These are phyloP conservation scores for Apamea anceps DNA, from an alignment of 2,888 invertebrate genomes.

Conservation along the genomic window DNA sequence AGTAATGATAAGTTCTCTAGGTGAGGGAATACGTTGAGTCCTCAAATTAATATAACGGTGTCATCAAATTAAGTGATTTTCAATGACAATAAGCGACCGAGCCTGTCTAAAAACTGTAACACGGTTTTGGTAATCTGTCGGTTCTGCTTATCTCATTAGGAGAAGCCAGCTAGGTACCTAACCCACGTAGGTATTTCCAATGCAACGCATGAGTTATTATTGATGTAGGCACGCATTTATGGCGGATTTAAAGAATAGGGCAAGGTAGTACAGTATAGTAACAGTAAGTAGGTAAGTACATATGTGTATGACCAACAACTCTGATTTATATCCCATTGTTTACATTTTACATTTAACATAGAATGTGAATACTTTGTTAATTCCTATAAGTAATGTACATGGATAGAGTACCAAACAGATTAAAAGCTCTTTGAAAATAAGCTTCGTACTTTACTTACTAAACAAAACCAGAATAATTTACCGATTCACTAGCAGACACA, in stretches of 20 bases:
- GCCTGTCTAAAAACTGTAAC: not conserved
- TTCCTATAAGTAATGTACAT: slow-evolving; percentile 15
- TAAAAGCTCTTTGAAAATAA: not conserved
- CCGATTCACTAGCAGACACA: not conserved
- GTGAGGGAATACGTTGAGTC: not conserved
- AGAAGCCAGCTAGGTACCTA: not conserved
- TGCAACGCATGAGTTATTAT: slow-evolving; percentile 2
- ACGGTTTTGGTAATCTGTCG: not conserved
- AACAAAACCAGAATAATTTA: not conserved
- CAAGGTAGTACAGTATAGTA: not conserved
- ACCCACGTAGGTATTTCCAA: slow-evolving; percentile 1
- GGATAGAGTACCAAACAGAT: not conserved
- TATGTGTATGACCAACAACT: not conserved
- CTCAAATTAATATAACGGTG: not conserved
- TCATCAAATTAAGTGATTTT: not conserved
- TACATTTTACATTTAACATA: slow-evolving; percentile 24
- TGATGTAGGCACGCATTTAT: slow-evolving; percentile 11
- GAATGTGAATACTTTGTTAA: slow-evolving; percentile 18
- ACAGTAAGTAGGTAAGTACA: not conserved
- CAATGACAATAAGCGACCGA: not conserved
- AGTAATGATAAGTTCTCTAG: not conserved
- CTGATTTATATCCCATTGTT: slow-evolving; percentile 34
- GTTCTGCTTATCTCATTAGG: not conserved
- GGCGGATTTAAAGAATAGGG: slow-evolving; percentile 23
- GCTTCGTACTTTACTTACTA: not conserved